These are phyloP conservation scores for Serrognathus titanus DNA, from an alignment of 2,888 invertebrate genomes.

Conservation along the genomic window DNA sequence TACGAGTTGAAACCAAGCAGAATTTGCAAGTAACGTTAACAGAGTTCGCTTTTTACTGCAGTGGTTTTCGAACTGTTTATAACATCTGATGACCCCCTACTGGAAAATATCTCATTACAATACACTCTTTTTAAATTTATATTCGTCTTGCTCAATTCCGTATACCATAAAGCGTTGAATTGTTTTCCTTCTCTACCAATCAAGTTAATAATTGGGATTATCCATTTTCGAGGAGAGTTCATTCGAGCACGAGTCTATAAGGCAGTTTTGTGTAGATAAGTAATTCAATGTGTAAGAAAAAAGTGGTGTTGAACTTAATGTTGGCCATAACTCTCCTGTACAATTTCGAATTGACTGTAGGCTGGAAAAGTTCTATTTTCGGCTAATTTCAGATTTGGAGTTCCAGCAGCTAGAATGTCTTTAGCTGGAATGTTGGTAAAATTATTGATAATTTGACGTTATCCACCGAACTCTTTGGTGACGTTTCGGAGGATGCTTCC, in stretches of 20 bases:
- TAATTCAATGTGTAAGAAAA: constrained; percentile 71
- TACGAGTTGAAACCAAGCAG: constrained; percentile 49
- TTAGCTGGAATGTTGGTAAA: constrained; percentile 43
- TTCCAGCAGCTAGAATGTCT: constrained; percentile 45
- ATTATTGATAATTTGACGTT: constrained; percentile 38
- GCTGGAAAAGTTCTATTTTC: constrained; percentile 59
- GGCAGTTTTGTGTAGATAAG: constrained; percentile 55
- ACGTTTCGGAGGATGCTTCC: constrained; percentile 34
- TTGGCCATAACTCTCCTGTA: constrained; percentile 63
- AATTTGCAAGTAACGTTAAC: constrained; percentile 49
- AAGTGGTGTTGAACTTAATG: constrained; percentile 50
- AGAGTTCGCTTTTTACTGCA: constrained; percentile 50
- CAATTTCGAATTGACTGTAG: constrained; percentile 51
- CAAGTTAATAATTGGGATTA: constrained; percentile 62
- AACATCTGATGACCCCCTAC: constrained; percentile 29
- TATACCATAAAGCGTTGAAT: constrained; percentile 46
- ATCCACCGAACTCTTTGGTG: constrained; percentile 42
- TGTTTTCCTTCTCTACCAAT: constrained; percentile 47
- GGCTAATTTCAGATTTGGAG: constrained; percentile 57
- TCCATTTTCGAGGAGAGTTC: constrained; percentile 61
- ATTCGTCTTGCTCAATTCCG: constrained; percentile 2
- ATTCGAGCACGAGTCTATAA: constrained; percentile 56
- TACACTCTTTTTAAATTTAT: not conserved
- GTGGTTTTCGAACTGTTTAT: constrained; percentile 48
- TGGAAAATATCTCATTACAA: not conserved